phyloP scores from a whole-genome alignment of 2,888 invertebrate genomes.

The Drosophila monieri region DNA sequence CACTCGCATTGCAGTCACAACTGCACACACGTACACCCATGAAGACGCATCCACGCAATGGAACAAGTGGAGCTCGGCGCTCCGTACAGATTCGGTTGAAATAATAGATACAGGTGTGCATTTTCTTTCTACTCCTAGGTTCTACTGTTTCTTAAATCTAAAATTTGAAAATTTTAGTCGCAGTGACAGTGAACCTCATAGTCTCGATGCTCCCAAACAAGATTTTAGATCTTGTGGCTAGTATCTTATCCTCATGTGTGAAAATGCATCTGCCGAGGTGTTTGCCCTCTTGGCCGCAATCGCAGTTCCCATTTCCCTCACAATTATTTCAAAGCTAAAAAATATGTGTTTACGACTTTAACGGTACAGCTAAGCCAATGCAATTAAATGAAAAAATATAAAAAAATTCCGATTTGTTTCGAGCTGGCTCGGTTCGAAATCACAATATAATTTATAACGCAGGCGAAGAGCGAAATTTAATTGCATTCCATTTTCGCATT shows the following conservation, averaged over 20 bases:
- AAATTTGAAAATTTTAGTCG: too few species aligned
- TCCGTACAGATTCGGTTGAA: neutral
- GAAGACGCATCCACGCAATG: conserved; percentile 26
- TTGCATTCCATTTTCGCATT: conserved; percentile 68
- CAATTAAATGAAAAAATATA: conserved; percentile 41
- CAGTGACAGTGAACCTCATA: too few species aligned
- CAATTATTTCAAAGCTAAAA: conserved; percentile 60
- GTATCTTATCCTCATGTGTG: neutral
- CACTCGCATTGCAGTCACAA: conserved; percentile 57
- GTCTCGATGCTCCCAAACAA: too few species aligned
- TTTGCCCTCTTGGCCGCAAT: conserved; percentile 35
- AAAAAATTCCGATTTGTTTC: conserved; percentile 23
- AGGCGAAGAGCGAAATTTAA: conserved; percentile 47
- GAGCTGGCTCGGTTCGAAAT: conserved; percentile 31
- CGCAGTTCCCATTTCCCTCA: conserved; percentile 35
- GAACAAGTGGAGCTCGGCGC: conserved; percentile 13
- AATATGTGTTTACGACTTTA: conserved; percentile 59
- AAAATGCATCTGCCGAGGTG: conserved; percentile 7
- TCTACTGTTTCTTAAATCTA: too few species aligned
- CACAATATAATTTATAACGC: conserved; percentile 65
- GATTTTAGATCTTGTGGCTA: neutral
- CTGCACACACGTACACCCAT: conserved; percentile 12
- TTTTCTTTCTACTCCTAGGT: too few species aligned
- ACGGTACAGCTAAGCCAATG: conserved; percentile 62
- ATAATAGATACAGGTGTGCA: neutral